Evolutionary conservation across 2,888 invertebrate genomes (phyloP), one percentile per base, ranked within the genome.

Genomic region (Mechanitis mazaeus): DNA sequence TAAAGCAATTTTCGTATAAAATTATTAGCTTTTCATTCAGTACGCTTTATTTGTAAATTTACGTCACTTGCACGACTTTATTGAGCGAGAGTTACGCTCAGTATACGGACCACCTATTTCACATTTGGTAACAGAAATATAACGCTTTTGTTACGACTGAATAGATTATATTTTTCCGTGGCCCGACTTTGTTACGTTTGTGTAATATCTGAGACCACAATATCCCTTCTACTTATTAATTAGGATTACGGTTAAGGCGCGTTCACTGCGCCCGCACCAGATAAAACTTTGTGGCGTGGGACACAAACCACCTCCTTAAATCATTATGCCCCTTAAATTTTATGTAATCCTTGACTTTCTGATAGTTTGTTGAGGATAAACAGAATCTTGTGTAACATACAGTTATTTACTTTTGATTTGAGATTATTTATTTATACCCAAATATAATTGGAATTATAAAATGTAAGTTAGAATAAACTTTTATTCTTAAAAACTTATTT

Each of bases 191-290:
- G 71, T 75, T 69, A 69, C 70, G 74, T 78, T 77, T 75, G 75
- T 69, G 65, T 79, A 77, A 79, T 75, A 77, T 78, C 76, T 76
- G 76, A 74, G 76, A 73, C 77, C 77, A 77, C 79, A 50, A 50
- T 50, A 78, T 78, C 77, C 78, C 79, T 78, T 78, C 78, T 76
- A 75, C 78, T 85, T 85, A 87, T 87, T 86, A 86, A 87, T 87
- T 85, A 84, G 84, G 83, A 86, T 86, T 85, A 84, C 78, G 74
- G 76, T 75, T 74, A 72, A 74, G 72, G 73, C 76, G 71, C 76
- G 71, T 69, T 72, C 73, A 71, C 71, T 78, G 77, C 75, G 81
- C 73, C 74, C 69, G 74, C 74, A 69, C 75, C 78, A 83, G 83
- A 86, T 85, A 84, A 84, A 83, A 87, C 79, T 85, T 83, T 80